Base-by-base conservation (phyloP, 2,797 vertebrate genomes). In the Adelosebastes latens region DNA sequence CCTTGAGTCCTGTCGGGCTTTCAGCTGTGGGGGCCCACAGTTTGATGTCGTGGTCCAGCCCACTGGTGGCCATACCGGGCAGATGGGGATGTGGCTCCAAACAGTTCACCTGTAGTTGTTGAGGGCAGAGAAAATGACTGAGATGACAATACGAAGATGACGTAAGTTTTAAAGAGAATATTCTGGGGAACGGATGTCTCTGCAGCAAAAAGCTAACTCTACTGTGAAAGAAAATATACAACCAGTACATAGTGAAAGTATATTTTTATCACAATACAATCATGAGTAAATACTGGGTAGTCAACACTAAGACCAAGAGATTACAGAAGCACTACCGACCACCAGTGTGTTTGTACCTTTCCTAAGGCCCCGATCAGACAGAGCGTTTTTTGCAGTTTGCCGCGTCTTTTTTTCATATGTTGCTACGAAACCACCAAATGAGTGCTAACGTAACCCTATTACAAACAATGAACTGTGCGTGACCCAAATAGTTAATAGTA, bases 21-120 rank as follows among this genome's bases (percentile, higher is more conserved):
- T 98, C 97, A 0, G 97, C 97, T 0, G 97, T 99, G 24, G 98
- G 98, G 0, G 98, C 97, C 98, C 98, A 99, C 76, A 99, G 97
- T 90, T 99, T 99, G 63, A 99, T 97, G 10, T 99, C 97, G 2
- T 99, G 97, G 85, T 99, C 98, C n/a, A 99, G 89, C 31, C 98
- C 98, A 25, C 98, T 99, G 84, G 98, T 99, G 76, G 98, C 98
- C 93, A 99, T 92, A 14, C 97, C 96, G 0, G 98, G 98, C 18
- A 98, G 95, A 82, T 99, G 97, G 4, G 98, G 98, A 64, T 99
- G 98, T 0, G 98, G 98, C 93, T 99, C 98, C 89, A 99, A 86
- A 90, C 98, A 99, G 89, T 99, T 99, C 55, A 99, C 98, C 98
- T 98, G 91, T 24, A 66, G 34, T 34, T 6, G 9, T 22, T 5